Conservation (phyloP, 1,140 invertebrate species). For the Halyomorpha halys region DNA sequence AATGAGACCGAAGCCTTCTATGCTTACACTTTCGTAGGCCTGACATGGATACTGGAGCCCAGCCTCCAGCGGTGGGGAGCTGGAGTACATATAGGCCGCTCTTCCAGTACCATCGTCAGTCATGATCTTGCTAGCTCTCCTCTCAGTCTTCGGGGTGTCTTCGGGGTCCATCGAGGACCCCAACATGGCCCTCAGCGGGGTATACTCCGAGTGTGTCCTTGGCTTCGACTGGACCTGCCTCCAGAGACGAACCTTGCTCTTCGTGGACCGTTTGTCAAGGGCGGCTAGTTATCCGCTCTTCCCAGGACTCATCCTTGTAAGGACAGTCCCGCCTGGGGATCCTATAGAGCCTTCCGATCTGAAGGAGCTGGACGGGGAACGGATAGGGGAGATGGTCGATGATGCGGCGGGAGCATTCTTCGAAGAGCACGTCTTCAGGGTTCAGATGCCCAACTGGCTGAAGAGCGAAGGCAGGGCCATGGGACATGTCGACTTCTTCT, state of each 20-base stretch:
- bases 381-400: neutral
- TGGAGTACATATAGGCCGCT: too few relatives aligned
- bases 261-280: constrained; percentile 15
- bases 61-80: too few relatives aligned
- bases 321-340: neutral
- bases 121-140: too few relatives aligned
- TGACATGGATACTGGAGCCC: too few relatives aligned
- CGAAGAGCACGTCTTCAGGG: constrained; percentile 1
- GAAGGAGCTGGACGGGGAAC: neutral
- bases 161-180: neutral
- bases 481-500: constrained; percentile 7
- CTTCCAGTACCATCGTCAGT: too few relatives aligned
- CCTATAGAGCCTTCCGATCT: neutral
- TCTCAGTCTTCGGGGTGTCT: too few relatives aligned
- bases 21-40: too few relatives aligned
- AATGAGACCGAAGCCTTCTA: too few relatives aligned
- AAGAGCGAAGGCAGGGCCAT: neutral
- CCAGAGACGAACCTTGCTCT: constrained; percentile 5
- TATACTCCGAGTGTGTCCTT: constrained; percentile 19
- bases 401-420: neutral
- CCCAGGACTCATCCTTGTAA: neutral
- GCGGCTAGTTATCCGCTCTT: neutral
- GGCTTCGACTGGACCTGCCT: constrained; percentile 17
- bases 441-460: neutral
- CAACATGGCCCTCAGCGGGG: constrained; percentile 5